phyloP scores from a whole-genome alignment of 2,797 vertebrate species.

The Spinibarbus caldwelli region DNA sequence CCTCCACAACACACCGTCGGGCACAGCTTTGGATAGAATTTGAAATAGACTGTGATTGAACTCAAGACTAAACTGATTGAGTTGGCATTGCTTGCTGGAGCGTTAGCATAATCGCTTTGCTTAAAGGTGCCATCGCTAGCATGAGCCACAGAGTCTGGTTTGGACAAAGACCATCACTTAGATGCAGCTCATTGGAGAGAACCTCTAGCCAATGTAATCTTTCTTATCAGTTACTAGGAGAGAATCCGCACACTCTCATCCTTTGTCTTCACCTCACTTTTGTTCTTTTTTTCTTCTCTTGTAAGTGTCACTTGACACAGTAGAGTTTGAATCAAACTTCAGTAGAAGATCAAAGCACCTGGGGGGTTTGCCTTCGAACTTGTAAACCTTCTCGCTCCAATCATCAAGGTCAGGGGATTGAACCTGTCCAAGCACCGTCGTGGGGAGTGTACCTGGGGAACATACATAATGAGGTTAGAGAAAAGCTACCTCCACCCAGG shows the following conservation, averaged over 20 bases:
- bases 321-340: slow-evolving; percentile 53
- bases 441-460: slow-evolving; percentile 81
- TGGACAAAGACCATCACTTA: slow-evolving; percentile 25
- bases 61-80: slow-evolving; percentile 35
- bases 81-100: slow-evolving; percentile 6
- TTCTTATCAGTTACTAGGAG: slow-evolving; percentile 71
- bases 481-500: slow-evolving; percentile 53
- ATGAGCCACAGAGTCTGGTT: slow-evolving; percentile 10
- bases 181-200: slow-evolving; percentile 69
- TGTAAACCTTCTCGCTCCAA: slow-evolving; percentile 88
- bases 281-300: slow-evolving; percentile 44
- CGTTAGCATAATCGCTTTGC: slow-evolving; percentile 22
- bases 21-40: slow-evolving; percentile 37
- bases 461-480: slow-evolving; percentile 59
- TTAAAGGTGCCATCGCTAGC: slow-evolving; percentile 21
- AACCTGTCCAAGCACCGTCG: slow-evolving; percentile 81
- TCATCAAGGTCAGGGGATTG: slow-evolving; percentile 88
- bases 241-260: slow-evolving; percentile 33
- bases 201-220: slow-evolving; percentile 61
- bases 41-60: slow-evolving; percentile 27
- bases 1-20: slow-evolving; percentile 33
- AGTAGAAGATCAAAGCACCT: slow-evolving; percentile 79
- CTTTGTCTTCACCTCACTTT: slow-evolving; percentile 16
- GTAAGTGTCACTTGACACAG: slow-evolving; percentile 51
- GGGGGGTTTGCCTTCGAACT: slow-evolving; percentile 82